Conservation (phyloP, 2,113 vertebrate species). For the Noturus placidus region DNA sequence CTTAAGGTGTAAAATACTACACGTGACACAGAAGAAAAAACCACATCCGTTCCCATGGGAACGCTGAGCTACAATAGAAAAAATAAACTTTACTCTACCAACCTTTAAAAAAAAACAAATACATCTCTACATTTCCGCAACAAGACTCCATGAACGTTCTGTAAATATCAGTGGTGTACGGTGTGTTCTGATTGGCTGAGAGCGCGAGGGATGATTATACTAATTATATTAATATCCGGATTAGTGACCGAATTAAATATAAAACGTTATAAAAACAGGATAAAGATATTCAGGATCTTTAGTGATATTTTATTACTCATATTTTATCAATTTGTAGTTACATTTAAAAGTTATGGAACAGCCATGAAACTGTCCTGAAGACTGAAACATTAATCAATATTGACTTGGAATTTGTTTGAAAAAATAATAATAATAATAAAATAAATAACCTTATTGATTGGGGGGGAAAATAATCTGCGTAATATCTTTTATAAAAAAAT, state of each 20-base stretch:
- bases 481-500: too few species aligned
- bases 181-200: not conserved
- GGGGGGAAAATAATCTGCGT: too few species aligned
- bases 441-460: too few species aligned
- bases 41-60: constrained; percentile 33
- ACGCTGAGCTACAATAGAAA: not conserved
- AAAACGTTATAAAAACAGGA: not conserved
- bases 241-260: not conserved
- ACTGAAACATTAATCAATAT: not conserved
- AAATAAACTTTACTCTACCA: not conserved
- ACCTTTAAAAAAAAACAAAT: not conserved
- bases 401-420: too few species aligned
- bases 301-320: not conserved
- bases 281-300: too few species aligned
- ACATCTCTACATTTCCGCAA: not conserved
- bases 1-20: constrained; percentile 45
- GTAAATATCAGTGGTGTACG: not conserved
- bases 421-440: too few species aligned
- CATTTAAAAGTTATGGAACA: not conserved
- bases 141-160: not conserved
- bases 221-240: not conserved
- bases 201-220: not conserved
- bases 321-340: not conserved
- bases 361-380: not conserved
- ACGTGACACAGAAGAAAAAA: not conserved